phyloP scores from a whole-genome alignment of 2,888 invertebrate species.

The Ephialtes manifestator region DNA sequence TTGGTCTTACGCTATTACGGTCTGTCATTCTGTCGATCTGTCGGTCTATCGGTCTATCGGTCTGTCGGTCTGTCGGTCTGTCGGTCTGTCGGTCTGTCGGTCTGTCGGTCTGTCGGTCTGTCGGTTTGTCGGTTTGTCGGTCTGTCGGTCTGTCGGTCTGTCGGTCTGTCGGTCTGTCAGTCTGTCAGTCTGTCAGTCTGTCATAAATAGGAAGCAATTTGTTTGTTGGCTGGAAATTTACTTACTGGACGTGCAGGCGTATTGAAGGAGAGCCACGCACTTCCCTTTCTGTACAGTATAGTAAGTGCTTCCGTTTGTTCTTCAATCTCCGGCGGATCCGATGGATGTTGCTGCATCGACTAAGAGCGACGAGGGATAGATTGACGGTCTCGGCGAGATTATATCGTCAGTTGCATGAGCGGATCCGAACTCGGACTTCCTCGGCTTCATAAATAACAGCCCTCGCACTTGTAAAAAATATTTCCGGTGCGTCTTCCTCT shows the following conservation, averaged over 20 bases:
- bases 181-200: background rate
- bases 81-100: no score
- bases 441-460: background rate
- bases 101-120: no score
- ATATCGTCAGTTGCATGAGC: background rate
- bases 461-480: background rate
- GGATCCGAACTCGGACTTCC: background rate
- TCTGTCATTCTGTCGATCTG: background rate
- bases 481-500: background rate
- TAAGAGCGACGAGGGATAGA: background rate
- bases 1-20: no score
- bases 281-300: constrained; percentile 27
- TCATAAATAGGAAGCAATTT: constrained; percentile 8
- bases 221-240: constrained; percentile 1
- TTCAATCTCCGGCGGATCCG: constrained; percentile 22
- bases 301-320: constrained; percentile 54
- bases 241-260: constrained; percentile 2
- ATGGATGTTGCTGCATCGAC: constrained; percentile 3
- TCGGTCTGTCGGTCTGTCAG: no score
- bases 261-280: constrained; percentile 48
- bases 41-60: no score
- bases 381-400: constrained; percentile 5
- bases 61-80: no score
- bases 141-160: no score
- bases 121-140: no score